A percentile compares a stretch with the other conserved stretches of the same genome.
Evolutionary conservation across 1,140 invertebrate species (phyloP).

Genomic region (Teleogryllus occipitalis): DNA sequence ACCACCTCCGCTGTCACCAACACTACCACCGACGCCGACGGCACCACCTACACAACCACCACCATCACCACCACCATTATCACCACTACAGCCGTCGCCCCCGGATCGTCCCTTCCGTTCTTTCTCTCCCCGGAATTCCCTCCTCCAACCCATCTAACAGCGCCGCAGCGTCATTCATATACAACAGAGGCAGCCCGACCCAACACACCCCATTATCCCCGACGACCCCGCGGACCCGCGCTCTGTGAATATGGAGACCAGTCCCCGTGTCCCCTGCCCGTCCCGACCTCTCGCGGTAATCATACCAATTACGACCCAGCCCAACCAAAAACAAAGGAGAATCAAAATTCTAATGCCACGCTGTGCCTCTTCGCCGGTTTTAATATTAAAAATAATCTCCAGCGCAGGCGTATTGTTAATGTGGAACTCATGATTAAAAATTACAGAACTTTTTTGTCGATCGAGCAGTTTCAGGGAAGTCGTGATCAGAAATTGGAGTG

Average conservation of each 20-base stretch:
- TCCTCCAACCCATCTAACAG: neutral
- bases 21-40: no score
- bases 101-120: neutral
- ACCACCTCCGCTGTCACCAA: no score
- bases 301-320: neutral
- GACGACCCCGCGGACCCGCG: neutral
- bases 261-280: neutral
- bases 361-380: neutral
- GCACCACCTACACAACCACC: no score
- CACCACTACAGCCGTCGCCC: neutral
- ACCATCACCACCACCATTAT: no score
- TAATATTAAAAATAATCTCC: slow-evolving; percentile 6
- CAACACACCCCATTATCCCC: neutral
- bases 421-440: slow-evolving; percentile 1
- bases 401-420: neutral
- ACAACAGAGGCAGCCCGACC: neutral
- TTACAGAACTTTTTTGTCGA: neutral
- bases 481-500: neutral
- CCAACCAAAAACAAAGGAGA: neutral
- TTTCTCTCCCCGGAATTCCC: neutral
- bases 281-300: neutral
- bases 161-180: neutral
- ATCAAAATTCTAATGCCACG: neutral
- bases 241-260: neutral
- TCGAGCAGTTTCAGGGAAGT: neutral